These are phyloP conservation scores for Xanthorhoe spadicearia DNA, from an alignment of 2,888 invertebrate genomes.

Conservation along the genomic window DNA sequence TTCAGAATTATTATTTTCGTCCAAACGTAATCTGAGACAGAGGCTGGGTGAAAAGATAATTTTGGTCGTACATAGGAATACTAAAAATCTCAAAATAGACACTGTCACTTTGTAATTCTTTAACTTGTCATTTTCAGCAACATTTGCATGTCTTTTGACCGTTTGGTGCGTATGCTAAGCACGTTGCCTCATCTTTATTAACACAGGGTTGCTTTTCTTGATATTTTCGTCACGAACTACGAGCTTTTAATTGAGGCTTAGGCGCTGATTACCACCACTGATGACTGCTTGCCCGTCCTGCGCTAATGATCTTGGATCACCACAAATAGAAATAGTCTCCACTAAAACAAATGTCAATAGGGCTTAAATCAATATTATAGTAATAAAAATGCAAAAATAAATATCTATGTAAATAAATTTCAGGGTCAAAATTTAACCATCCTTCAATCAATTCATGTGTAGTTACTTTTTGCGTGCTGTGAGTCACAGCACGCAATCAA, in stretches of 20 bases:
- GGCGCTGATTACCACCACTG: conserved; percentile 57
- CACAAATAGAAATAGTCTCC: not conserved
- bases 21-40: too few relatives aligned
- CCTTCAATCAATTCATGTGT: too few relatives aligned
- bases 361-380: too few relatives aligned
- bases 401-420: too few relatives aligned
- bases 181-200: conserved; percentile 71
- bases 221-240: conserved; percentile 59
- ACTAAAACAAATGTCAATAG: not conserved
- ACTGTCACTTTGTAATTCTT: conserved; percentile 45
- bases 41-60: too few relatives aligned
- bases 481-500: too few relatives aligned
- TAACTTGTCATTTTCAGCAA: conserved; percentile 57
- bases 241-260: conserved; percentile 63
- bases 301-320: conserved; percentile 51
- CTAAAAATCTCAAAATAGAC: too few relatives aligned
- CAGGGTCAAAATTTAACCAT: too few relatives aligned
- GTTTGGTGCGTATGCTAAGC: conserved; percentile 61
- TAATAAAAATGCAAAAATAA: too few relatives aligned
- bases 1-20: too few relatives aligned
- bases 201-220: conserved; percentile 62
- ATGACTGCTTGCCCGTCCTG: conserved; percentile 24
- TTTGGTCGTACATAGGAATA: too few relatives aligned
- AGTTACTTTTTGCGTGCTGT: too few relatives aligned
- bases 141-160: conserved; percentile 67